Conservation (phyloP, 2,888 invertebrate genomes). For the Sceliomorpha sp. region DNA sequence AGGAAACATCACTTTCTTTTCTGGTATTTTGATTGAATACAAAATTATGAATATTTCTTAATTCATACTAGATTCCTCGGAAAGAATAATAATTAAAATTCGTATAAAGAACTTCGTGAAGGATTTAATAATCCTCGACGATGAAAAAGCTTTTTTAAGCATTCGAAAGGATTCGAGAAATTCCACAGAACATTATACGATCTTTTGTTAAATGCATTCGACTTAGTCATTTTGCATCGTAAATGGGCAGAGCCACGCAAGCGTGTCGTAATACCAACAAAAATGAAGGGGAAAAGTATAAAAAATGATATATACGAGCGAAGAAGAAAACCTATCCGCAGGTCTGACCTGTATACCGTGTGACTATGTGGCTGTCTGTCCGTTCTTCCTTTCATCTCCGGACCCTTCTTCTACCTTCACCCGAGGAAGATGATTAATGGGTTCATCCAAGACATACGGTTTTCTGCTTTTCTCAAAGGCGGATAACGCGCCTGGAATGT, state of each 20-base stretch:
- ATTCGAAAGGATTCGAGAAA: too few relatives aligned
- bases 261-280: constrained; percentile 14
- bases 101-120: too few relatives aligned
- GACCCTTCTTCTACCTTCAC: constrained; percentile 70
- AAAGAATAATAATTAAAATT: too few relatives aligned
- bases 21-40: too few relatives aligned
- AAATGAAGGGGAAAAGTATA: constrained; percentile 25
- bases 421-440: constrained; percentile 77
- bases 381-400: constrained; percentile 60
- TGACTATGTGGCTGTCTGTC: constrained; percentile 62
- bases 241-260: constrained; percentile 7
- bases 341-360: constrained; percentile 27
- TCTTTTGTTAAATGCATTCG: not conserved
- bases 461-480: constrained; percentile 69
- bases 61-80: too few relatives aligned
- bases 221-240: constrained; percentile 32
- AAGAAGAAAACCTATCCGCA: constrained; percentile 42
- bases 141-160: too few relatives aligned
- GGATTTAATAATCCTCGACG: too few relatives aligned
- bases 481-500: constrained; percentile 47
- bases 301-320: constrained; percentile 36
- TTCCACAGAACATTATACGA: too few relatives aligned
- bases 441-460: constrained; percentile 64
- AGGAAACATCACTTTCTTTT: too few relatives aligned
- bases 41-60: too few relatives aligned